These are phyloP conservation scores for Conger conger DNA, from an alignment of 2,113 vertebrate species.

Conservation along the genomic window DNA sequence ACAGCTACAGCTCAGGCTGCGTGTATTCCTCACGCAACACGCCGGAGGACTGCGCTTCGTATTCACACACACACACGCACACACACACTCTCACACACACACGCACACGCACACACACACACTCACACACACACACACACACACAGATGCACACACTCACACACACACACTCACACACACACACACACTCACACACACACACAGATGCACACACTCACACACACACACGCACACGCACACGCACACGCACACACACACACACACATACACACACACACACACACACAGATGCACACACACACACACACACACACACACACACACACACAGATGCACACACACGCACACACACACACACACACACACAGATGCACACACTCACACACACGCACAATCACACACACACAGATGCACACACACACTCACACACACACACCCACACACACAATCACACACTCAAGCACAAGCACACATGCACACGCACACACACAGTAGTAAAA, in stretches of 20 bases:
- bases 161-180: background rate
- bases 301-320: too few relatives aligned
- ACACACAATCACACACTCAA: background rate
- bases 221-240: background rate
- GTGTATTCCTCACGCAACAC: constrained; percentile 6
- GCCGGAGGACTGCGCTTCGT: constrained; percentile 25
- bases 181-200: background rate
- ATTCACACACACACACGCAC: background rate
- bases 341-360: too few relatives aligned
- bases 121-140: too few relatives aligned
- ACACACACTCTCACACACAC: too few relatives aligned
- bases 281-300: too few relatives aligned
- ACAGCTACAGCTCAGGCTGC: constrained; percentile 24
- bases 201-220: background rate
- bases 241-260: background rate
- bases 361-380: background rate
- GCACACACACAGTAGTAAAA: too few relatives aligned
- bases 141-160: background rate
- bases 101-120: too few relatives aligned
- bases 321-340: too few relatives aligned
- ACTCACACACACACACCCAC: background rate
- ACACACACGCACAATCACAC: background rate
- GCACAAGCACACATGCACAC: background rate
- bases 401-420: too few relatives aligned
- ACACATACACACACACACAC: too few relatives aligned